Evolutionary conservation across 2,888 invertebrate species (phyloP).

Genomic region (Polydrusus tereticollis): DNA sequence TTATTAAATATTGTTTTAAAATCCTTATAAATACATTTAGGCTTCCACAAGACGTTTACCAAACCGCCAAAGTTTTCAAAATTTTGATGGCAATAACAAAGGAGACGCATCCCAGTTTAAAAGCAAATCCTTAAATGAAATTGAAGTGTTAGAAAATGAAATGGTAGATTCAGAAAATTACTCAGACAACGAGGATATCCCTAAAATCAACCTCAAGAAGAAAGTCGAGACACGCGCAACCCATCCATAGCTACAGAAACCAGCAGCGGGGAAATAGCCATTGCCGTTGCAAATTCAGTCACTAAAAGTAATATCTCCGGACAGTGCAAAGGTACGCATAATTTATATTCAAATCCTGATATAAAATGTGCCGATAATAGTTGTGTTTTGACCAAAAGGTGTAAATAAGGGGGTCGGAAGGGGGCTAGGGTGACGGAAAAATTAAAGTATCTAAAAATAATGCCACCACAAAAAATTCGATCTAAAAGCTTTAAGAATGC

Average conservation of each 20-base stretch:
- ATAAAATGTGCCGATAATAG: not conserved
- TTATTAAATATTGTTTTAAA: not conserved
- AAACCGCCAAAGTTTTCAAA: slow-evolving; percentile 41
- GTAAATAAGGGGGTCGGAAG: not conserved
- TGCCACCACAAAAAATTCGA: not conserved
- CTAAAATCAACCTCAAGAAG: not conserved
- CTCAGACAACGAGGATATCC: not conserved
- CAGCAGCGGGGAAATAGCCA: not conserved
- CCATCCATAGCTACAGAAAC: not conserved
- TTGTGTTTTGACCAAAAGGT: not conserved
- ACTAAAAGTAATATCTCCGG: not conserved
- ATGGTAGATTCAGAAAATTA: not conserved
- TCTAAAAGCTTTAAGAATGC: not conserved
- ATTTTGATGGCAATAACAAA: slow-evolving; percentile 26
- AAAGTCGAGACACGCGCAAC: not conserved
- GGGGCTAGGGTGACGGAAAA: not conserved
- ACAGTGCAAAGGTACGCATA: not conserved
- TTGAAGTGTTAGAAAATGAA: slow-evolving; percentile 16
- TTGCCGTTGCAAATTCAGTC: not conserved
- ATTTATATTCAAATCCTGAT: not conserved
- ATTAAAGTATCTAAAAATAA: not conserved
- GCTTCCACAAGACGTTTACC: slow-evolving; percentile 35
- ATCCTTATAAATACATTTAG: slow-evolving; percentile 17
- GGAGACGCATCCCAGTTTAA: slow-evolving; percentile 25
- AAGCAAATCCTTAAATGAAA: slow-evolving; percentile 29